Evolutionary conservation across 2,797 vertebrate genomes (phyloP), one percentile per base, ranked within the genome.

Genomic region (Poeciliopsis paucimaculata): DNA sequence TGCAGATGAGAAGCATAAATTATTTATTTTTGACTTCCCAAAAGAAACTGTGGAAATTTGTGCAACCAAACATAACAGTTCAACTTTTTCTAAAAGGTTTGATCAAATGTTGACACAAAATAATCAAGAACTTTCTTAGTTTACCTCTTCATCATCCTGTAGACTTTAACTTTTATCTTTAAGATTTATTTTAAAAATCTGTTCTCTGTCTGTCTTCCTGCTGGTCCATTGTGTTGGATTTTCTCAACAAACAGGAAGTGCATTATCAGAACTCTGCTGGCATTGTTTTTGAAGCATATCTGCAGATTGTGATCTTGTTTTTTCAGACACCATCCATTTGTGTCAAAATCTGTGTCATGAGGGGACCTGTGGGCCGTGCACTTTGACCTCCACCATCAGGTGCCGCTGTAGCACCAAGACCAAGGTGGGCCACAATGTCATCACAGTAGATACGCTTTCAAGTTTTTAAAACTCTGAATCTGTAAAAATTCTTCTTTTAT

Each of bases 271-370:
- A 75, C 26, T 9, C 43, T 0, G 7, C 77, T 39, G 68, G 13
- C 36, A 5, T 77, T 80, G 64, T 78, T 82, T 9, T 75, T 23
- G 0, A 26, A n/a, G 36, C 34, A 71, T 43, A 26, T 75, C 0
- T 6, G 9, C 23, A 49, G 36, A 70, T 53, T 28, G 73, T 39
- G 18, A 76, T 18, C 70, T 28, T 84, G 26, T 93, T 91, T 46
- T 93, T 79, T 73, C 93, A 97, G 98, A 98, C 91, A 96, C 94
- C n/a, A 75, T 99, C 90, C 98, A 99, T 91, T 93, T 97, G 15
- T 99, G 98, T 93, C 96, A 98, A 92, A 97, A 96, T 82, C 90
- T 99, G 83, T 99, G 98, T 90, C 98, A 99, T 12, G 98, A 99
- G 94, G 98, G 95, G 84, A 94, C 94, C 86, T 99, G 98, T 89